Evolutionary conservation across 2,888 invertebrate species (phyloP), one percentile per base, ranked within the genome.

Genomic region (Lasius fuliginosus): DNA sequence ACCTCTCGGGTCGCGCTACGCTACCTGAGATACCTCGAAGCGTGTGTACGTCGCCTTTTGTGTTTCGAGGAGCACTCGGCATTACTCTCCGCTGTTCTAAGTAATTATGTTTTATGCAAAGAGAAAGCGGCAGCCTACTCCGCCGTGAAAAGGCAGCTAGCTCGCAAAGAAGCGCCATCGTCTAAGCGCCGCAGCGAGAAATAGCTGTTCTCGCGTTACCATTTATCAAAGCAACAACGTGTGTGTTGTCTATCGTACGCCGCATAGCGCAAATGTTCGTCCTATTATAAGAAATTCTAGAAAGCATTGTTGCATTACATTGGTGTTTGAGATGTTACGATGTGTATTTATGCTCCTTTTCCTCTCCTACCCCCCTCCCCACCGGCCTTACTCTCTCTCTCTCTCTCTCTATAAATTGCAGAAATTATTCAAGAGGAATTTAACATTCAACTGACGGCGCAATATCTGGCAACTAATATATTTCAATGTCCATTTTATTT

Each of bases 41-140:
- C 71, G 79, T 23, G 69, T 77, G 58, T 46, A 73, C 73, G 27
- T 71, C 79, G 71, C 5, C 73, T 79, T 77, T 79, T 79, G 79
- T 79, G 33, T n/a, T 71, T 9, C 27, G 60, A 81, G 2, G 60
- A 81, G 60, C 60, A 62, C 79, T 81, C 36, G 36, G 46, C 46
- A 79, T 79, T 71, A 53, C 27, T 46, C 42, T 53, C 65, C 49
- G 23, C 36, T 33, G 30, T 68, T 46, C 73, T 60, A 60, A 60
- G 60, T 81, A 81, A 81, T 81, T 81, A 81, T 81, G 60, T 73
- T 79, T 79, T 79, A 79, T 79, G 79, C 60, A 79, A 71, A 71
- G 79, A 36, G 79, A 79, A 79, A 81, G 71, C 18, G 60, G 46
- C 46, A 60, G 79, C 79, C 79, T 81, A 81, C 12, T 71, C 33